Evolutionary conservation across 2,797 vertebrate species (phyloP).

Genomic region (Liparis tanakae): DNA sequence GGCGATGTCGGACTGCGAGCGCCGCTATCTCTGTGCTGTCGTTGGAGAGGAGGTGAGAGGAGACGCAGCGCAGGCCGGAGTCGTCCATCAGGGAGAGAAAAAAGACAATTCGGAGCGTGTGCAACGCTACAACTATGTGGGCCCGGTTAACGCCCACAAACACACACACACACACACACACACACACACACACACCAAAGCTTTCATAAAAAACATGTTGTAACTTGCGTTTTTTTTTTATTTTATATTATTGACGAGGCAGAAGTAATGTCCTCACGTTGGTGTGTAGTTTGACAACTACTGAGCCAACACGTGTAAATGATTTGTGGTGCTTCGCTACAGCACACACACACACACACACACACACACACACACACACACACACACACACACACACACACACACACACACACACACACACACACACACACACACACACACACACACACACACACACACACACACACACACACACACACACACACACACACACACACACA

Average conservation of each 20-base stretch:
- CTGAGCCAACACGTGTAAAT: not conserved
- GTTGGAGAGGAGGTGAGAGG: slow-evolving; percentile 67
- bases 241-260: not conserved
- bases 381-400: too few species aligned
- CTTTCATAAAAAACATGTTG: not conserved
- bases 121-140: slow-evolving; percentile 45
- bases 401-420: too few species aligned
- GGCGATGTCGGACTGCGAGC: not conserved
- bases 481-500: too few species aligned
- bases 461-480: too few species aligned
- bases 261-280: not conserved
- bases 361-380: too few species aligned
- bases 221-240: too few species aligned
- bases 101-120: slow-evolving; percentile 54
- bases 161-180: not conserved
- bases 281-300: not conserved
- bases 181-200: too few species aligned
- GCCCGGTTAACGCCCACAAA: slow-evolving; percentile 7
- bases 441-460: too few species aligned
- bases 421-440: too few species aligned
- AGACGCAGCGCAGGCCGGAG: slow-evolving; percentile 61
- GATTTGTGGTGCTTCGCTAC: not conserved
- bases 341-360: not conserved
- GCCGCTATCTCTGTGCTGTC: slow-evolving; percentile 60
- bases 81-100: slow-evolving; percentile 59